Evolutionary conservation across 2,888 invertebrate genomes (phyloP).

Genomic region (Napeogenes sylphis): DNA sequence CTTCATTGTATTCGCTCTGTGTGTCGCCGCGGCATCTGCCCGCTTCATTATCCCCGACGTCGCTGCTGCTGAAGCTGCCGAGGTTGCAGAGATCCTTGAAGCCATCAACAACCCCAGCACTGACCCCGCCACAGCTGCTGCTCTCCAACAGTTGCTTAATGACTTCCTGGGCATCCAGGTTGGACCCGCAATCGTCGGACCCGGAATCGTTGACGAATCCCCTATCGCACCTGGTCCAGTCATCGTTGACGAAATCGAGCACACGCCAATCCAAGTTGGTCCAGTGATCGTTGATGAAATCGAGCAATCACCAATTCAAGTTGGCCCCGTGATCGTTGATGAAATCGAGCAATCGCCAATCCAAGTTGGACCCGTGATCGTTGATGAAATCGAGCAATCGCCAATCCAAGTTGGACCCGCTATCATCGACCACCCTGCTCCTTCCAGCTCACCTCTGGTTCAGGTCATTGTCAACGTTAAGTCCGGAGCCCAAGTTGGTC

Average conservation of each 20-base stretch:
- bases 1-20: conserved; percentile 46
- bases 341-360: conserved; percentile 16
- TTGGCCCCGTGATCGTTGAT: too few species aligned
- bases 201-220: conserved; percentile 34
- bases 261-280: conserved; percentile 27
- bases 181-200: conserved; percentile 33
- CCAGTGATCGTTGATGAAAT: conserved; percentile 27
- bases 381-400: too few species aligned
- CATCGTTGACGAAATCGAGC: conserved; percentile 22
- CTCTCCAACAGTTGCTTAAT: conserved; percentile 36
- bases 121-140: conserved; percentile 40
- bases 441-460: conserved; percentile 29
- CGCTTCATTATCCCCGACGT: conserved; percentile 23
- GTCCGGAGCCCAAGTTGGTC: conserved; percentile 1
- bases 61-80: conserved; percentile 8
- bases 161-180: conserved; percentile 31
- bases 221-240: conserved; percentile 27
- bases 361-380: conserved; percentile 20
- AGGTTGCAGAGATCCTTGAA: conserved; percentile 42
- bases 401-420: conserved; percentile 16
- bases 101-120: conserved; percentile 49
- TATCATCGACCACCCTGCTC: conserved; percentile 13
- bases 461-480: conserved; percentile 36
- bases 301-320: background rate
- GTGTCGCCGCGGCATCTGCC: conserved; percentile 37